Conservation (phyloP, 2,888 invertebrate genomes). For the Lobophora halterata region DNA sequence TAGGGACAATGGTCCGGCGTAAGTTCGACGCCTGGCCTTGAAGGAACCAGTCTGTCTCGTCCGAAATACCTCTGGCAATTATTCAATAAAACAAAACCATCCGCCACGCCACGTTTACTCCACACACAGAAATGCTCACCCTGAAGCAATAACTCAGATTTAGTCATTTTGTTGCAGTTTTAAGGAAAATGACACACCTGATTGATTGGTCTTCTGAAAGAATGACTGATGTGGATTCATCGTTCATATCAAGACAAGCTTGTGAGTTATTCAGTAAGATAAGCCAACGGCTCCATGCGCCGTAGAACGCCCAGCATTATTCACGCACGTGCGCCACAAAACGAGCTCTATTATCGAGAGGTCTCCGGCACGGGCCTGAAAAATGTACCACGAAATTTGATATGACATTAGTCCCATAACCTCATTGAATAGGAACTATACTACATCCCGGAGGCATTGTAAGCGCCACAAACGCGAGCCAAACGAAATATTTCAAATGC, state of each 20-base stretch:
- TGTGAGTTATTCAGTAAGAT: slow-evolving; percentile 35
- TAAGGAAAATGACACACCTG: not conserved
- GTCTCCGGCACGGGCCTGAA: slow-evolving; percentile 69
- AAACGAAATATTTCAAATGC: slow-evolving; percentile 79
- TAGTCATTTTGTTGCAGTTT: slow-evolving; percentile 20
- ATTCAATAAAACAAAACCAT: slow-evolving; percentile 80
- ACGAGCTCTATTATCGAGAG: slow-evolving; percentile 67
- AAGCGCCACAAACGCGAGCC: slow-evolving; percentile 65
- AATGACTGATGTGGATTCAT: not conserved
- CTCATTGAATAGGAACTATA: too few relatives aligned
- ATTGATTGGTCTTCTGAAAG: not conserved
- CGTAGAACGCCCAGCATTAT: slow-evolving; percentile 52
- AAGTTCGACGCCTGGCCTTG: slow-evolving; percentile 80
- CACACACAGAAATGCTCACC: slow-evolving; percentile 59
- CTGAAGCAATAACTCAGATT: slow-evolving; percentile 64
- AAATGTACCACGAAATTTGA: slow-evolving; percentile 78
- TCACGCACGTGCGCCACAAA: slow-evolving; percentile 71
- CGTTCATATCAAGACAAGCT: slow-evolving; percentile 3
- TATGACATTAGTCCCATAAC: slow-evolving; percentile 60
- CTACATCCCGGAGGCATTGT: slow-evolving; percentile 67
- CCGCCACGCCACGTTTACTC: slow-evolving; percentile 64
- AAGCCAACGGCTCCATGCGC: slow-evolving; percentile 36
- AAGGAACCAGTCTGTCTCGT: slow-evolving; percentile 73
- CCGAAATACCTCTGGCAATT: slow-evolving; percentile 79
- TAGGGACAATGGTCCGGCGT: slow-evolving; percentile 56